A percentile compares a stretch with the other conserved stretches of the same genome.
phyloP scores from a whole-genome alignment of 2,888 invertebrate genomes.

The Dryococelus australis region DNA sequence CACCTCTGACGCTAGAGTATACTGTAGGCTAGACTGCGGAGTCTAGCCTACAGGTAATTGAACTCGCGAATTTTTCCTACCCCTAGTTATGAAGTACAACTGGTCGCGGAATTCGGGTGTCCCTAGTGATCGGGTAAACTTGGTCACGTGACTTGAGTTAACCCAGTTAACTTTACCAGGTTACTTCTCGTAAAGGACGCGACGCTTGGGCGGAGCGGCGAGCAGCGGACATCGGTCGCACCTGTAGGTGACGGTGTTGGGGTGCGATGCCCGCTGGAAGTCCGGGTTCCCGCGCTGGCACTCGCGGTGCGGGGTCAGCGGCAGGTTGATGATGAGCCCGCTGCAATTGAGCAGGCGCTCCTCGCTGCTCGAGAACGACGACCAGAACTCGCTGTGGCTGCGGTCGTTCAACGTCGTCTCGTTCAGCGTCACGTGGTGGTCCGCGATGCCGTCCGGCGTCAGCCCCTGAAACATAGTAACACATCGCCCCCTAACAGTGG shows the following conservation, averaged over 20 bases:
- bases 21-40: too few relatives aligned
- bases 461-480: constrained; percentile 58
- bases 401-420: constrained; percentile 72
- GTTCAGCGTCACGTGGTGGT: constrained; percentile 69
- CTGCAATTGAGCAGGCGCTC: constrained; percentile 77
- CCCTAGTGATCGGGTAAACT: too few relatives aligned
- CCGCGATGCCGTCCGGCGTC: constrained; percentile 70
- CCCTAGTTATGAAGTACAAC: too few relatives aligned
- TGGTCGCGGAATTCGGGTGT: too few relatives aligned
- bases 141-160: too few relatives aligned
- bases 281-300: constrained; percentile 60
- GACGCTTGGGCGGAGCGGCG: too few relatives aligned
- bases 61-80: too few relatives aligned
- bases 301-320: constrained; percentile 69
- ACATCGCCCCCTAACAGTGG: not conserved
- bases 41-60: too few relatives aligned
- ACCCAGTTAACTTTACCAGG: too few relatives aligned
- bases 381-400: constrained; percentile 82
- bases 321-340: constrained; percentile 75
- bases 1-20: too few relatives aligned
- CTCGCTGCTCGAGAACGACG: constrained; percentile 82
- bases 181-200: too few relatives aligned
- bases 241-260: constrained; percentile 74
- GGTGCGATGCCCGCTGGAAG: constrained; percentile 62
- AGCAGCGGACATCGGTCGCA: constrained; percentile 52